Evolutionary conservation across 2,113 vertebrate species (phyloP).

Genomic region (Paedocypris sp.): DNA sequence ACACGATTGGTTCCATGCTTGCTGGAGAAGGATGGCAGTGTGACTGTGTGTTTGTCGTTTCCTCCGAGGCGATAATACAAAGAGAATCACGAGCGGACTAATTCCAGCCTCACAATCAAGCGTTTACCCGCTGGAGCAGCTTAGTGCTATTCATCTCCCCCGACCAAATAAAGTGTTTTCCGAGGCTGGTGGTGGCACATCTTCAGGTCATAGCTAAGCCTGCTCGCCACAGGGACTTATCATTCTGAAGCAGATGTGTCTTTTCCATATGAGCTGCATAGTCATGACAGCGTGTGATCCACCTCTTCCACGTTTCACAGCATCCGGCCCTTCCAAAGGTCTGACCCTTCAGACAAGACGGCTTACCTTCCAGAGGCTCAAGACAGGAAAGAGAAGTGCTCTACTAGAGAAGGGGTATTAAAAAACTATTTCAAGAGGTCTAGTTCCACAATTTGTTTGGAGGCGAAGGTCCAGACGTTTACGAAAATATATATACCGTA

Average conservation of each 20-base stretch:
- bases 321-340: too few relatives aligned
- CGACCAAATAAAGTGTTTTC: slow-evolving; percentile 32
- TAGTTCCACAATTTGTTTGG: too few relatives aligned
- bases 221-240: slow-evolving; percentile 17
- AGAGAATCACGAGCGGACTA: slow-evolving; percentile 7
- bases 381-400: too few relatives aligned
- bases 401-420: too few relatives aligned
- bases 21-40: slow-evolving; percentile 6
- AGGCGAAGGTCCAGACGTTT: too few relatives aligned
- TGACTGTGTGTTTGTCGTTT: slow-evolving; percentile 22
- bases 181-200: slow-evolving; percentile 15
- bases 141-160: slow-evolving; percentile 33
- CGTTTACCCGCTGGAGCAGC: slow-evolving; percentile 28
- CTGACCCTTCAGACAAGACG: too few relatives aligned
- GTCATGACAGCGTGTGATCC: slow-evolving; percentile 7
- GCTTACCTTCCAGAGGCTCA: too few relatives aligned
- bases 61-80: slow-evolving; percentile 16
- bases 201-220: slow-evolving; percentile 20
- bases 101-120: slow-evolving; percentile 14
- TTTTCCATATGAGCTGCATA: slow-evolving; percentile 1
- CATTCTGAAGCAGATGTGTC: slow-evolving; percentile 19
- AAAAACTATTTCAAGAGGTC: too few relatives aligned
- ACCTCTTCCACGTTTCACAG: neutral
- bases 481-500: too few relatives aligned
- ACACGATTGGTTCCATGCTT: slow-evolving; percentile 20